These are phyloP conservation scores for Cheilosia pagana DNA, from an alignment of 2,888 invertebrate species.

Conservation along the genomic window DNA sequence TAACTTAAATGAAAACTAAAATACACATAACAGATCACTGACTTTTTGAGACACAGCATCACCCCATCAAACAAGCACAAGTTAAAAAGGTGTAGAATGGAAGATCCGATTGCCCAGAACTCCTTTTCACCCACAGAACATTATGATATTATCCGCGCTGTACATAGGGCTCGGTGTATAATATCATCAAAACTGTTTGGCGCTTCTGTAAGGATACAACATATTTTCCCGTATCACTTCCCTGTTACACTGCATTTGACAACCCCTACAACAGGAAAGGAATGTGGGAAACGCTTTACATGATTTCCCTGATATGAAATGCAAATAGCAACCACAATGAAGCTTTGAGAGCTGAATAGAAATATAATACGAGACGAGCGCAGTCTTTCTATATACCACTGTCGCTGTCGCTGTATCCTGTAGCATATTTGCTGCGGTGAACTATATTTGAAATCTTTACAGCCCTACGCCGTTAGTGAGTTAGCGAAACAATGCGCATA, in stretches of 20 bases:
- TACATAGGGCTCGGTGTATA: neutral
- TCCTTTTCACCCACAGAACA: constrained; percentile 60
- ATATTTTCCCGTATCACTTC: constrained; percentile 59
- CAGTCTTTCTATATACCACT: constrained; percentile 10
- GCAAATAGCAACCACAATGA: constrained; percentile 67
- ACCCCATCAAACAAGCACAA: constrained; percentile 8
- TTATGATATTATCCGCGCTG: constrained; percentile 52
- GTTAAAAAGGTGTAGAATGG: constrained; percentile 10
- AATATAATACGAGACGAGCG: constrained; percentile 17
- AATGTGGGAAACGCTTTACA: constrained; percentile 58
- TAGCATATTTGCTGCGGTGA: constrained; percentile 58
- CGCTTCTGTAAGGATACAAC: constrained; percentile 47
- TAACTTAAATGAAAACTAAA: too few species aligned
- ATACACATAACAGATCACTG: too few species aligned
- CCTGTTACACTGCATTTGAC: constrained; percentile 64
- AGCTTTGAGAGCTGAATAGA: constrained; percentile 55
- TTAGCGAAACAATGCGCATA: constrained; percentile 63
- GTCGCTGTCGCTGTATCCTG: constrained; percentile 44
- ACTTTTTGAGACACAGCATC: neutral
- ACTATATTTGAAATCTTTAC: constrained; percentile 69
- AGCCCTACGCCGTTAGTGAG: constrained; percentile 31
- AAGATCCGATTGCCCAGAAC: constrained; percentile 53
- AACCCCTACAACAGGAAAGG: constrained; percentile 33
- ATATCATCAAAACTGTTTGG: constrained; percentile 40
- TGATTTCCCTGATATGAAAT: constrained; percentile 72